Evolutionary conservation across 2,888 invertebrate species (phyloP).

Genomic region (Gryllus longicercus): DNA sequence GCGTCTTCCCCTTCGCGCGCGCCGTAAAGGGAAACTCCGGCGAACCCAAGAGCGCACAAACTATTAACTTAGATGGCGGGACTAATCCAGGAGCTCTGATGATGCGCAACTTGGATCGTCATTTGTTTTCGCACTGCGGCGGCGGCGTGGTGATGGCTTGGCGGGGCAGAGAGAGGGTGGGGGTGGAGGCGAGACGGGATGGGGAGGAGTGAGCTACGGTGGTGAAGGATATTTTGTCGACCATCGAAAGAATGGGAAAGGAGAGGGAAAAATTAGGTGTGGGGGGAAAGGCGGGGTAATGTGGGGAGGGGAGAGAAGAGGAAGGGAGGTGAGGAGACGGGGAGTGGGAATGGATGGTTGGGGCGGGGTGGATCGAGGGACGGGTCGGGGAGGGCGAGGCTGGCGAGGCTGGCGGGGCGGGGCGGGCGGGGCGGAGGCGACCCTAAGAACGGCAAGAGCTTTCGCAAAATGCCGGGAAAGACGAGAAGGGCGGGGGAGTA

Average conservation of each 20-base stretch:
- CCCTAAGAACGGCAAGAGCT: not conserved
- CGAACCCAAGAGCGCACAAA: slow-evolving; percentile 25
- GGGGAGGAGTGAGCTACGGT: no score
- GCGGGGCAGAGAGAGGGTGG: no score
- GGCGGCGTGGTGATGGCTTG: not conserved
- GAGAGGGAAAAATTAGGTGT: not conserved
- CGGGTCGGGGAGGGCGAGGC: no score
- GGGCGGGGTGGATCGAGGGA: no score
- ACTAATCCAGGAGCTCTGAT: slow-evolving; percentile 28
- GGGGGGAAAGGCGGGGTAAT: not conserved
- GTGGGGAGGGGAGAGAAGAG: not conserved
- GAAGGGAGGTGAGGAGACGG: no score
- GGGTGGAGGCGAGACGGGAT: no score
- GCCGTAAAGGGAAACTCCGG: not conserved
- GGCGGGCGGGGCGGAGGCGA: no score
- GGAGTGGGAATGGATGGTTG: no score
- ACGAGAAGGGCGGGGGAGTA: not conserved
- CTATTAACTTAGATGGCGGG: slow-evolving; percentile 31
- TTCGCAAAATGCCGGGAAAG: not conserved
- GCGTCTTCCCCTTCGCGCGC: no score
- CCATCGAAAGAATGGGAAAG: not conserved
- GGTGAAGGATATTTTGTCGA: no score
- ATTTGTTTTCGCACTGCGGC: slow-evolving; percentile 26
- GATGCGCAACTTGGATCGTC: slow-evolving; percentile 28
- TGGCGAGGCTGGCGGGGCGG: no score